phyloP scores from a whole-genome alignment of 2,113 vertebrate genomes.

The Megatriorchis doriae region DNA sequence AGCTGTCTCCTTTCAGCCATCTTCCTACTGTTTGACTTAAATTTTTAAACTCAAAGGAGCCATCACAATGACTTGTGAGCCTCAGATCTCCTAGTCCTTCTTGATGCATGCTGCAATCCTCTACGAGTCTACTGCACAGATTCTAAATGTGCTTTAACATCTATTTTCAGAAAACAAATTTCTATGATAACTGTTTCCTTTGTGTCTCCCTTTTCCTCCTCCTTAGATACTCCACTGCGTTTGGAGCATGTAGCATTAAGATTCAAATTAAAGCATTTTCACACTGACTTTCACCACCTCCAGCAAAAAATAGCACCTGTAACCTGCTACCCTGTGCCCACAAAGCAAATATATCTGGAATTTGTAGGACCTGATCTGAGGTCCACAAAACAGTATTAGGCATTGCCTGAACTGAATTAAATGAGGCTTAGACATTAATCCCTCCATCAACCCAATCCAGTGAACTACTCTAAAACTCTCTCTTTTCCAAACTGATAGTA shows the following conservation, averaged over 20 bases:
- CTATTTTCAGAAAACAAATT: not conserved
- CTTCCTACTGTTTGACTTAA: not conserved
- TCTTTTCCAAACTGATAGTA: not conserved
- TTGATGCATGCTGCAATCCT: not conserved
- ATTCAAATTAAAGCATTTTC: not conserved
- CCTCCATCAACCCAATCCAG: not conserved
- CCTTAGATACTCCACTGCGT: not conserved
- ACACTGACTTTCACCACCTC: not conserved
- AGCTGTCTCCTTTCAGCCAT: not conserved
- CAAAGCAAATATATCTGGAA: not conserved
- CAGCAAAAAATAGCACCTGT: not conserved
- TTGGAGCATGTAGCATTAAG: not conserved
- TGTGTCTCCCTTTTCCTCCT: not conserved
- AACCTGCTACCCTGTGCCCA: not conserved
- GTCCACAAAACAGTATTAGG: not conserved
- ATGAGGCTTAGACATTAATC: not conserved
- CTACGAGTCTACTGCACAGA: not conserved
- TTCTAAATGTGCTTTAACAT: not conserved
- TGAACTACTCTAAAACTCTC: not conserved
- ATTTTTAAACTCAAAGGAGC: not conserved
- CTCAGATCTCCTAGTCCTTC: not conserved
- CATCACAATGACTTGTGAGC: rapidly evolving
- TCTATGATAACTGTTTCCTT: not conserved
- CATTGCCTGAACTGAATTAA: not conserved
- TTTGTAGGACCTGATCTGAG: not conserved